Evolutionary conservation across 1,140 invertebrate genomes (phyloP).

Genomic region (Grapholita molesta): DNA sequence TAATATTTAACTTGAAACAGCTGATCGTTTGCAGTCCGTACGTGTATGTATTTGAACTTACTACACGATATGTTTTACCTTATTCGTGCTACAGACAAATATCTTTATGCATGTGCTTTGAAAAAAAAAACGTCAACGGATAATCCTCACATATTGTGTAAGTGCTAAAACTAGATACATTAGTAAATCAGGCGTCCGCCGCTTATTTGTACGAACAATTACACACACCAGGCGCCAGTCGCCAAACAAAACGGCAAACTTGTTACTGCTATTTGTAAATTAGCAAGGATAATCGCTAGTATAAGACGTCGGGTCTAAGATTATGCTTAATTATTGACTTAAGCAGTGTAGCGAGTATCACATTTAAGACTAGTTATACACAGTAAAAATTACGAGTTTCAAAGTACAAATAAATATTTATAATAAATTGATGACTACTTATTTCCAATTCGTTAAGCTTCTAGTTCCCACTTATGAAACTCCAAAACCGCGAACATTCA

Average conservation of each 20-base stretch:
- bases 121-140: slow-evolving; percentile 19
- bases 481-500: too few species aligned
- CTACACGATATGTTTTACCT: background rate
- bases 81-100: background rate
- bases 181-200: slow-evolving; percentile 66
- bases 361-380: background rate
- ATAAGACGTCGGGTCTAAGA: background rate
- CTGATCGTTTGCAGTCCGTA: too few species aligned
- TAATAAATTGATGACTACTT: background rate
- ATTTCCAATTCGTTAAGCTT: too few species aligned
- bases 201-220: slow-evolving; percentile 69
- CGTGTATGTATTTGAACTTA: too few species aligned
- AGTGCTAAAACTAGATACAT: slow-evolving; percentile 72
- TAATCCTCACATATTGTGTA: slow-evolving; percentile 44
- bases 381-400: background rate
- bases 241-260: slow-evolving; percentile 59
- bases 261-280: slow-evolving; percentile 16
- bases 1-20: too few species aligned
- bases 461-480: too few species aligned
- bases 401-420: background rate
- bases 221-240: slow-evolving; percentile 67
- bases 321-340: background rate
- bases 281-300: background rate
- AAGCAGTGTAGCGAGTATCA: background rate
- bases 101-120: background rate